phyloP scores from a whole-genome alignment of 2,113 vertebrate genomes.

The Turnix velox region DNA sequence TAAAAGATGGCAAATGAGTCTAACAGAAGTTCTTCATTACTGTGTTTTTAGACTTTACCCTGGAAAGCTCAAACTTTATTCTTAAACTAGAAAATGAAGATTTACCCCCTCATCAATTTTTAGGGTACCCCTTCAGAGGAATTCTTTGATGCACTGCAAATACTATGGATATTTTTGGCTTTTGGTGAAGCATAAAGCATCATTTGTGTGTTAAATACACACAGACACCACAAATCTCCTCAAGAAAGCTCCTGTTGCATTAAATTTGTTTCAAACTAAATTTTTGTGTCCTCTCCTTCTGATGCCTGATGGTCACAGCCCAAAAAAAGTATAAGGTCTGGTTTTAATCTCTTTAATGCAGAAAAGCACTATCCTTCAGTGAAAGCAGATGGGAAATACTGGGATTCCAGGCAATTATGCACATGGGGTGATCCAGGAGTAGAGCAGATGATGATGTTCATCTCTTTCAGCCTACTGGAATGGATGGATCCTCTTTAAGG shows the following conservation, averaged over 20 bases:
- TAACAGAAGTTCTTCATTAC: neutral
- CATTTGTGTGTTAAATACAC: neutral
- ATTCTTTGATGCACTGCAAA: neutral
- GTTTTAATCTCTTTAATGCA: neutral
- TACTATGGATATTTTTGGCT: neutral
- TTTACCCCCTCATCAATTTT: neutral
- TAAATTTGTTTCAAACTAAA: neutral
- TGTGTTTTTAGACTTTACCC: neutral
- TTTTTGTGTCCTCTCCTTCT: neutral
- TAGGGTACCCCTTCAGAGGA: neutral
- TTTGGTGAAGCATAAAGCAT: neutral
- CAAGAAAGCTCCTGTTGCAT: neutral
- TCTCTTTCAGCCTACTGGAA: neutral
- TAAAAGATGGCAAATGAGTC: neutral
- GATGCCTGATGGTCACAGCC: neutral
- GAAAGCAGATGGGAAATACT: constrained; percentile 46
- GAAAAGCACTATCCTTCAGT: neutral
- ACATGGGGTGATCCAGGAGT: neutral
- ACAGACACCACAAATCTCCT: neutral
- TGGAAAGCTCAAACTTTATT: neutral
- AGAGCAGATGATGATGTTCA: neutral
- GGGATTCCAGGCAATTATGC: constrained; percentile 5
- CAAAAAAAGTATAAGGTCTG: neutral
- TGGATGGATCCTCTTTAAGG: neutral
- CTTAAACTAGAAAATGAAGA: neutral